A percentile compares a stretch with the other conserved stretches of the same genome.
phyloP scores from a whole-genome alignment of 2,113 vertebrate genomes.

The Ictalurus punctatus region DNA sequence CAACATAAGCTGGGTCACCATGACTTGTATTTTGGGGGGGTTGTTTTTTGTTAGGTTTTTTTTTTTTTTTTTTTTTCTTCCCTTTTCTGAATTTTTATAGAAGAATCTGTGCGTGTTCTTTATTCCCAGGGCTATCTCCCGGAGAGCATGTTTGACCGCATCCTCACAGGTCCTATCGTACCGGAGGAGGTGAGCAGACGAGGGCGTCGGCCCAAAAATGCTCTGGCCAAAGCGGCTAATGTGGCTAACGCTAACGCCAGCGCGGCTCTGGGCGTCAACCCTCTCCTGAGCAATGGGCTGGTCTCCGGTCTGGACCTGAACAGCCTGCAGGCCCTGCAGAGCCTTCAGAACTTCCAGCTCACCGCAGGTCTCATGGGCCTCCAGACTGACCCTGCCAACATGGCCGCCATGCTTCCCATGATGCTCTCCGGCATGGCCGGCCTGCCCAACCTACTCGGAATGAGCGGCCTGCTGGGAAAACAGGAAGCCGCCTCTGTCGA shows the following conservation, averaged over 20 bases:
- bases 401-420: constrained; percentile 97
- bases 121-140: constrained; percentile 89
- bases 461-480: constrained; percentile 83
- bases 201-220: constrained; percentile 93
- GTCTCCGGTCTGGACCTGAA: constrained; percentile 88
- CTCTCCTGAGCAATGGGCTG: constrained; percentile 85
- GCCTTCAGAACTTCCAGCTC: constrained; percentile 91
- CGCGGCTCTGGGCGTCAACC: constrained; percentile 71
- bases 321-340: constrained; percentile 93
- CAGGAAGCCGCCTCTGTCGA: constrained; percentile 72
- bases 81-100: background rate
- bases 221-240: constrained; percentile 78
- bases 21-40: background rate
- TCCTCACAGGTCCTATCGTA: constrained; percentile 95
- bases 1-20: background rate
- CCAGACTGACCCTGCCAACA: constrained; percentile 78
- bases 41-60: background rate
- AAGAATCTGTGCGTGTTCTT: background rate
- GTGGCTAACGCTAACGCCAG: constrained; percentile 63
- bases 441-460: constrained; percentile 88
- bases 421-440: constrained; percentile 93
- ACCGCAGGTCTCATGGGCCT: constrained; percentile 91
- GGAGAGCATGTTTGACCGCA: constrained; percentile 95
- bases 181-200: constrained; percentile 94
- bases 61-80: background rate